Conservation (phyloP, 2,888 invertebrate genomes). For the Himalopsyche anomala region DNA sequence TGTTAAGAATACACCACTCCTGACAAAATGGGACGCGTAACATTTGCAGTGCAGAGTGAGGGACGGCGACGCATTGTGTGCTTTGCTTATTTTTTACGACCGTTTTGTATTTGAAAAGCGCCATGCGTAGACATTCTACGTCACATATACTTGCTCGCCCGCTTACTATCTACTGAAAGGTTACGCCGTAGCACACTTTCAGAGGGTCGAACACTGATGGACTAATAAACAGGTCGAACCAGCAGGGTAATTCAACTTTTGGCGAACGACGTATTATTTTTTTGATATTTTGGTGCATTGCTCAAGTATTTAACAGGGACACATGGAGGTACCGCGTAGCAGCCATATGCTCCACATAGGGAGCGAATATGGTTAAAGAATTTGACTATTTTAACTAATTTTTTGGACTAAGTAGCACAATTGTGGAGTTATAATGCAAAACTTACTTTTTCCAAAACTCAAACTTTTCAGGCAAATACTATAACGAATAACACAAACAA, state of each 20-base stretch:
- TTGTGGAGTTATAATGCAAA: too few relatives aligned
- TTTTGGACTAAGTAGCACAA: too few relatives aligned
- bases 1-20: neutral
- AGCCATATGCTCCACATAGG: too few relatives aligned
- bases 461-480: too few relatives aligned
- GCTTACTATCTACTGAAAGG: neutral
- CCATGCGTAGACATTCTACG: constrained; percentile 40
- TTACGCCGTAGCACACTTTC: neutral
- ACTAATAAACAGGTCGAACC: constrained; percentile 36
- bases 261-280: too few relatives aligned
- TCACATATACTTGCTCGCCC: neutral
- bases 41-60: constrained; percentile 8
- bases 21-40: neutral
- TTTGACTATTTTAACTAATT: too few relatives aligned
- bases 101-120: constrained; percentile 35
- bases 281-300: too few relatives aligned
- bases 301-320: too few relatives aligned
- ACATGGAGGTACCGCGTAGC: too few relatives aligned
- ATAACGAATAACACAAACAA: too few relatives aligned
- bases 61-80: constrained; percentile 39
- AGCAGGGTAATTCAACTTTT: neutral
- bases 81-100: constrained; percentile 37
- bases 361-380: too few relatives aligned
- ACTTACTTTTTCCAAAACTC: too few relatives aligned
- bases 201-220: neutral